Conservation (phyloP, 1,140 invertebrate genomes). For the Thereuonema tuberculata region DNA sequence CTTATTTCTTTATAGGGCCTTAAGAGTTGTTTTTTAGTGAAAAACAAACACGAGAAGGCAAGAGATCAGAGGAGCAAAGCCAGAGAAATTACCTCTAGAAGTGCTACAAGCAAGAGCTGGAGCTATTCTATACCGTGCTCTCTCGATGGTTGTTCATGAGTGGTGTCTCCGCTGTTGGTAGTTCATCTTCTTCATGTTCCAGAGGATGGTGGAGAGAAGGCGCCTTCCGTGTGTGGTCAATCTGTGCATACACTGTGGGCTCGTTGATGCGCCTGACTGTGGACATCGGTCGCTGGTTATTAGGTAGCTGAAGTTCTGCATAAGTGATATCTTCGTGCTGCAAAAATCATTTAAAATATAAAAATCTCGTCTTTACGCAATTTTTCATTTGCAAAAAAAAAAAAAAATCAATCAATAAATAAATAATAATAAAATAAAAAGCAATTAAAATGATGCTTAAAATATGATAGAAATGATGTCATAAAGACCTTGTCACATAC, state of each 20-base stretch:
- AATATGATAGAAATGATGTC: too few species aligned
- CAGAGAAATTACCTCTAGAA: constrained; percentile 1
- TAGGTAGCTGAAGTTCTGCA: constrained; percentile 39
- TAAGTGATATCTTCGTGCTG: constrained; percentile 40
- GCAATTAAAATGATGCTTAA: too few species aligned
- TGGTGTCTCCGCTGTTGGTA: constrained; percentile 16
- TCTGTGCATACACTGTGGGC: constrained; percentile 46
- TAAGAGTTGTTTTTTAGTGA: too few species aligned
- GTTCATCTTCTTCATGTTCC: constrained; percentile 14
- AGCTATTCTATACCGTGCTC: constrained; percentile 23
- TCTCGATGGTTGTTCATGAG: constrained; percentile 18
- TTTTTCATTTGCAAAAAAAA: too few species aligned
- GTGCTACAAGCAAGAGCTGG: constrained; percentile 3
- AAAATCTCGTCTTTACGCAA: too few species aligned
- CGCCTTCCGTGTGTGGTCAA: constrained; percentile 31
- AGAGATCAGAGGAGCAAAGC: not conserved
- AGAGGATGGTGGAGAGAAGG: constrained; percentile 2
- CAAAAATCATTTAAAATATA: too few species aligned
- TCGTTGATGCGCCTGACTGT: constrained; percentile 36
- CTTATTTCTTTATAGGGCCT: too few species aligned
- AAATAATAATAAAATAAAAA: too few species aligned
- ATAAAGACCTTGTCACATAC: too few species aligned
- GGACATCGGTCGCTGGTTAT: constrained; percentile 26
- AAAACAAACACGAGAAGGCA: not conserved
- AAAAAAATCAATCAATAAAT: too few species aligned